phyloP scores from a whole-genome alignment of 2,888 invertebrate species.

The Craniophora ligustri region DNA sequence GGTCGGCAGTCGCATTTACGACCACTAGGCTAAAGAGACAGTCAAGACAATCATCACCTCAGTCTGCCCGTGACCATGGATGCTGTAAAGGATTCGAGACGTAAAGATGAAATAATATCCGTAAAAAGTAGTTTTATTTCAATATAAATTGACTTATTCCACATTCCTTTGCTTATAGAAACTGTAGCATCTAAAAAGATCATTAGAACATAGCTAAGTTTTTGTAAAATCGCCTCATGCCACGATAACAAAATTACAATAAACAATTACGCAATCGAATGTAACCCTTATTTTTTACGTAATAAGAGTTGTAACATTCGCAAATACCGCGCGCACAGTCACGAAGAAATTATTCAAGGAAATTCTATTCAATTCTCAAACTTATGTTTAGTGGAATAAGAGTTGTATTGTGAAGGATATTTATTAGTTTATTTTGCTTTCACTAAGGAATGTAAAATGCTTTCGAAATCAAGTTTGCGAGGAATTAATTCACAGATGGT shows the following conservation, averaged over 20 bases:
- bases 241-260: conserved; percentile 18
- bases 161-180: conserved; percentile 29
- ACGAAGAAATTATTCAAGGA: conserved; percentile 17
- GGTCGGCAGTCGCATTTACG: no score
- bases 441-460: conserved; percentile 64
- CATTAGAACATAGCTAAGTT: conserved; percentile 33
- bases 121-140: no score
- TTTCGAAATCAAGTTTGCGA: conserved; percentile 60
- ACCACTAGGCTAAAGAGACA: no score
- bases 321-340: conserved; percentile 29
- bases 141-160: conserved; percentile 6
- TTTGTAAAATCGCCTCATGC: conserved; percentile 25
- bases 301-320: conserved; percentile 50
- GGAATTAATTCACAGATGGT: conserved; percentile 57
- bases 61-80: no score
- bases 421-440: conserved; percentile 66
- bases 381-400: conserved; percentile 19
- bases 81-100: no score
- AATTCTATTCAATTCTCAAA: conserved; percentile 27
- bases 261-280: conserved; percentile 36
- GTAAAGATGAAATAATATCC: no score
- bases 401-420: conserved; percentile 3
- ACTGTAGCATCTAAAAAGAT: conserved; percentile 41
- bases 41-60: no score
- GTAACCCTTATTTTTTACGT: conserved; percentile 44